phyloP scores from a whole-genome alignment of 2,113 vertebrate genomes.

The Heteronetta atricapilla region DNA sequence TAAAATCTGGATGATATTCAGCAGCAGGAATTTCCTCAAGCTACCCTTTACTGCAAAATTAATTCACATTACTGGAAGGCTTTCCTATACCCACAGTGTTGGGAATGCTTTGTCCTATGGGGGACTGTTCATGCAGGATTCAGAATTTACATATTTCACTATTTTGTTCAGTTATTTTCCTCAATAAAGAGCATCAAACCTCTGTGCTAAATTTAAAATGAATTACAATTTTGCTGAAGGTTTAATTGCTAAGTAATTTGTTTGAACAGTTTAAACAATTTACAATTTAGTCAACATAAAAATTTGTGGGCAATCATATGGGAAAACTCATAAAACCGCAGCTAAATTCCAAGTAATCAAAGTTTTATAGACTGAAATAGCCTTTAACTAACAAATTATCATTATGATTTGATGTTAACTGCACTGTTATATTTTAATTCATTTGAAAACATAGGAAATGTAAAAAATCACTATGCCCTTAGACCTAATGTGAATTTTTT shows the following conservation, averaged over 20 bases:
- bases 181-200: slow-evolving; percentile 81
- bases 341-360: slow-evolving; percentile 98
- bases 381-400: slow-evolving; percentile 99
- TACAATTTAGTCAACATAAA: slow-evolving; percentile 92
- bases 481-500: slow-evolving; percentile 68
- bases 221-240: slow-evolving; percentile 85
- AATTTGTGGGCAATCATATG: slow-evolving; percentile 93
- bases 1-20: slow-evolving; percentile 62
- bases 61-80: slow-evolving; percentile 69
- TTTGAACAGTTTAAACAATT: slow-evolving; percentile 89
- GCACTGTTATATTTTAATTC: slow-evolving; percentile 90
- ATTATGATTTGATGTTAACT: slow-evolving; percentile 97
- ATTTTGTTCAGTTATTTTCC: slow-evolving; percentile 78
- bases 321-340: slow-evolving; percentile 94
- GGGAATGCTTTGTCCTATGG: slow-evolving; percentile 74
- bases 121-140: slow-evolving; percentile 66
- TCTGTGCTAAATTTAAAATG: slow-evolving; percentile 84
- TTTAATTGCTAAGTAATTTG: slow-evolving; percentile 90
- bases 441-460: slow-evolving; percentile 80
- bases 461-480: slow-evolving; percentile 68
- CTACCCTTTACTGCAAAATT: slow-evolving; percentile 66
- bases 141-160: slow-evolving; percentile 79
- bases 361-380: slow-evolving; percentile 97
- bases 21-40: slow-evolving; percentile 67
- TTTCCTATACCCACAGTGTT: slow-evolving; percentile 53